These are phyloP conservation scores for Hydriomena furcata DNA, from an alignment of 2,888 invertebrate species.

Conservation along the genomic window DNA sequence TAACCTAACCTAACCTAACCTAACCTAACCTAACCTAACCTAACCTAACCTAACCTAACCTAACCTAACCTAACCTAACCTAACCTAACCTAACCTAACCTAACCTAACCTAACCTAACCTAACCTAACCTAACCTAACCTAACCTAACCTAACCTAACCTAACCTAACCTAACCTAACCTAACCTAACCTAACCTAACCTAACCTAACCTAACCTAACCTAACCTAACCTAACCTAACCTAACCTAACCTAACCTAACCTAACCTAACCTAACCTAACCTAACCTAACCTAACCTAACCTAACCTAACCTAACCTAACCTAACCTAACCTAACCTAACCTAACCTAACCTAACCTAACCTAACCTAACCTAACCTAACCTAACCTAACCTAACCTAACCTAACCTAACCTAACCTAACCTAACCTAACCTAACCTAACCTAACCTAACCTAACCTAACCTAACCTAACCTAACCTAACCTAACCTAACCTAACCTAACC, in stretches of 20 bases:
- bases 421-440: conserved; percentile 30
- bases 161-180: conserved; percentile 27
- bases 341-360: conserved; percentile 23
- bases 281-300: conserved; percentile 25
- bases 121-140: conserved; percentile 29
- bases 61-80: conserved; percentile 30
- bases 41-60: conserved; percentile 30
- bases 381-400: conserved; percentile 31
- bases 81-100: conserved; percentile 29
- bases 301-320: conserved; percentile 23
- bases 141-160: conserved; percentile 26
- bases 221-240: conserved; percentile 27
- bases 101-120: conserved; percentile 29
- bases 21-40: conserved; percentile 31
- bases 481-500: conserved; percentile 29
- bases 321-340: conserved; percentile 28
- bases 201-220: conserved; percentile 27
- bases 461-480: conserved; percentile 30
- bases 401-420: conserved; percentile 31
- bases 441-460: conserved; percentile 30
- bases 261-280: conserved; percentile 25
- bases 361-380: conserved; percentile 31
- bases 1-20: conserved; percentile 31
- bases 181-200: conserved; percentile 27
- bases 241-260: conserved; percentile 27